A percentile compares a stretch with the other conserved stretches of the same genome.
phyloP scores from a whole-genome alignment of 1,140 invertebrate genomes.

The Diabrotica undecimpunctata region DNA sequence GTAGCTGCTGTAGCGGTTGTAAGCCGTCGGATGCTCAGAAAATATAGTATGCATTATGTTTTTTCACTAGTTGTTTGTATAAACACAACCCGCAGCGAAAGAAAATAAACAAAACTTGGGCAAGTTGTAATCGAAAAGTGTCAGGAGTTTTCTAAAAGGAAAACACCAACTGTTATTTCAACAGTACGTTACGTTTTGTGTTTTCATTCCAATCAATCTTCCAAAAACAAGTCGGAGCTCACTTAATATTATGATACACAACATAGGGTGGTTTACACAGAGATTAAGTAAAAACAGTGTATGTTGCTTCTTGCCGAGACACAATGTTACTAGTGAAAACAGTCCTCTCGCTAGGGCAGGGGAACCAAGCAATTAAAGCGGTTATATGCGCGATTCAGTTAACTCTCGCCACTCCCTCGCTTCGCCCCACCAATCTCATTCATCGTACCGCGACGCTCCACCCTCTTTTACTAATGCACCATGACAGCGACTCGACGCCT shows the following conservation, averaged over 20 bases:
- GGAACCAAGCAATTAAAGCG: conserved; percentile 30
- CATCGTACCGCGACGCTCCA: conserved; percentile 11
- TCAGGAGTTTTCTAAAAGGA: conserved; percentile 33
- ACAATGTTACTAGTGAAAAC: conserved; percentile 51
- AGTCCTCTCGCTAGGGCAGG: conserved; percentile 30
- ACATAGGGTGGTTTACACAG: conserved; percentile 49
- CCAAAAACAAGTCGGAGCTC: conserved; percentile 47
- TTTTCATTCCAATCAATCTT: conserved; percentile 47
- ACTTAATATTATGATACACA: conserved; percentile 51
- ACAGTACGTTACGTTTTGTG: conserved; percentile 35
- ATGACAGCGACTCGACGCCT: conserved; percentile 27
- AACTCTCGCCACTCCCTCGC: conserved; percentile 21
- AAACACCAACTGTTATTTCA: conserved; percentile 40
- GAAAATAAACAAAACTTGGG: conserved; percentile 35
- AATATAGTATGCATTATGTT: conserved; percentile 81
- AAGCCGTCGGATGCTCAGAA: conserved; percentile 77
- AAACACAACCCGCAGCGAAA: conserved; percentile 30
- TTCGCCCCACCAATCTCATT: conserved; percentile 29
- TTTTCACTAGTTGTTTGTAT: conserved; percentile 20
- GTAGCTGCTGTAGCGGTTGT: conserved; percentile 48
- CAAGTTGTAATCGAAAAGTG: conserved; percentile 25
- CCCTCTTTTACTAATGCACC: conserved; percentile 36
- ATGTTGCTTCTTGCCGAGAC: conserved; percentile 45
- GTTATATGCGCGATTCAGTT: conserved; percentile 26
- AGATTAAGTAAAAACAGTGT: conserved; percentile 50